phyloP scores from a whole-genome alignment of 2,888 invertebrate species.

The Coleophora flavipennella region DNA sequence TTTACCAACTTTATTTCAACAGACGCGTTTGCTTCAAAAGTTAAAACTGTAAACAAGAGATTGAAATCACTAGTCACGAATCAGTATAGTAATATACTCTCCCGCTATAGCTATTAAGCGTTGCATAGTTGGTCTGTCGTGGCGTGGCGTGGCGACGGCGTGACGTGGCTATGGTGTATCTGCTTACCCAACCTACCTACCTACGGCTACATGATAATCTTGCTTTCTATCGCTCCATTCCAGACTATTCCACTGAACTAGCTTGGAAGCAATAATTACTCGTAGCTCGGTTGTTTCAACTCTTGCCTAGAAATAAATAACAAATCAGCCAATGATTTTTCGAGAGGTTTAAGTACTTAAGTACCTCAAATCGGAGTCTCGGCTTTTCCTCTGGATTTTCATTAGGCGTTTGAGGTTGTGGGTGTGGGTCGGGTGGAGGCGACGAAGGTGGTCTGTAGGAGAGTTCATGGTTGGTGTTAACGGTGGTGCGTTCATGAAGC shows the following conservation, averaged over 20 bases:
- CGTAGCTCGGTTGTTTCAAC: no score
- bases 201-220: conserved; percentile 2
- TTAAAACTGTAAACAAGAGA: conserved; percentile 10
- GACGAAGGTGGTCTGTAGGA: conserved; percentile 29
- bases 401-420: conserved; percentile 18
- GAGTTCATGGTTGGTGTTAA: no score
- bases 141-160: no score
- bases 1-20: no score
- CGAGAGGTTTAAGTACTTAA: conserved; percentile 7
- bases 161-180: no score
- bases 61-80: conserved; percentile 36
- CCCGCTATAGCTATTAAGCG: not conserved
- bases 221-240: conserved; percentile 9
- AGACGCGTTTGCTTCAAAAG: no score
- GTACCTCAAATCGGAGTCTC: conserved; percentile 61
- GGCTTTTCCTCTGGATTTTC: conserved; percentile 38
- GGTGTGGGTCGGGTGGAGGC: conserved; percentile 27
- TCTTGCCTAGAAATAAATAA: no score
- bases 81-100: conserved; percentile 4
- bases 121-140: no score
- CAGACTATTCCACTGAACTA: not conserved
- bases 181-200: no score
- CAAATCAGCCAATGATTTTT: no score
- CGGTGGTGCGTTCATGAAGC: no score
- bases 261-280: no score